Conservation (phyloP, 2,888 invertebrate genomes). For the Glyphotaelius pellucidus region DNA sequence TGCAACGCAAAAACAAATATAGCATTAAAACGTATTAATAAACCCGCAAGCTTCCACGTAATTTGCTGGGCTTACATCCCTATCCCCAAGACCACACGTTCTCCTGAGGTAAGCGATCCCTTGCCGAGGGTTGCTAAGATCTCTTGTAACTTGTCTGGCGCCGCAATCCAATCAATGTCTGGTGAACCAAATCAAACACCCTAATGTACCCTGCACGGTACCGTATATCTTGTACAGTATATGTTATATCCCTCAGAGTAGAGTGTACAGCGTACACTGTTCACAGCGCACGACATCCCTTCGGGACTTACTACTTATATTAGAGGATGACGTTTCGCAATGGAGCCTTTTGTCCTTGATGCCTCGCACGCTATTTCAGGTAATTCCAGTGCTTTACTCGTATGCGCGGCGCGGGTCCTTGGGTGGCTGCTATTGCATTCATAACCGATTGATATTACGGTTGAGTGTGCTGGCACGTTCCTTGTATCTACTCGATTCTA, state of each 20-base stretch:
- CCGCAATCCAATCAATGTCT: constrained; percentile 65
- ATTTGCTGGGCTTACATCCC: neutral
- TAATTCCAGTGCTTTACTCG: neutral
- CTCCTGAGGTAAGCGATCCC: constrained; percentile 17
- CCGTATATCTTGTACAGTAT: constrained; percentile 42
- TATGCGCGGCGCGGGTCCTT: neutral
- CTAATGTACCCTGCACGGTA: constrained; percentile 51
- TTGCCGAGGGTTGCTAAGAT: constrained; percentile 4
- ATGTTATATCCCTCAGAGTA: neutral
- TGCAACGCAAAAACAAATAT: neutral
- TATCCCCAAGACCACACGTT: neutral
- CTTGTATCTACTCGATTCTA: neutral
- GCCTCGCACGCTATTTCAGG: neutral
- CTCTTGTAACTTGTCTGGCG: constrained; percentile 56
- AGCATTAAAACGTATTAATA: neutral
- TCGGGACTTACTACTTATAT: constrained; percentile 20
- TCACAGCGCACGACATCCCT: constrained; percentile 39
- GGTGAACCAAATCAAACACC: constrained; percentile 65
- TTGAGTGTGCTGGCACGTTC: neutral
- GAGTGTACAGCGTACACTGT: neutral
- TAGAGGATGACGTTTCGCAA: neutral
- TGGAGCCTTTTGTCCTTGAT: neutral
- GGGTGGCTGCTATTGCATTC: neutral
- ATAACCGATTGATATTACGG: neutral
- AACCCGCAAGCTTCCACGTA: neutral